Base-by-base conservation (phyloP, 2,888 invertebrate species). In the Zygogramma bicolorata region DNA sequence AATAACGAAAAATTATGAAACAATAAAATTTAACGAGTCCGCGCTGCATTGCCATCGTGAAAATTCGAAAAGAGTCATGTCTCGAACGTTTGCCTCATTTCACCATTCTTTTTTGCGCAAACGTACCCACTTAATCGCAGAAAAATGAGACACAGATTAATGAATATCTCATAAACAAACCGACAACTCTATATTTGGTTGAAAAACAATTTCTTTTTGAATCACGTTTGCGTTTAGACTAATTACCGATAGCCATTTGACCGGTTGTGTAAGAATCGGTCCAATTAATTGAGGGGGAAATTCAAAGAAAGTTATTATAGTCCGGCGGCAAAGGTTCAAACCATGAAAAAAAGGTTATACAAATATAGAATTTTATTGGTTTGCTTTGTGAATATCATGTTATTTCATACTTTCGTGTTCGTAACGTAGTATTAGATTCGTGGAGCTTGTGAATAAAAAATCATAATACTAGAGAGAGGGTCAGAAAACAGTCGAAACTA, bases 181-280 rank as follows among this genome's bases (percentile, higher is more conserved):
- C 72, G 68, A 67, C 74, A 71, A 63, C 59, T 53, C 80, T 78
- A 75, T 81, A 80, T 81, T 79, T 75, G 79, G 79, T 67, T 73
- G 77, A 80, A 77, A 82, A 77, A 80, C 81, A 80, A 82, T 82
- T 81, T 76, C 74, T 77, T 76, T 80, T 75, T 70, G 75, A 77
- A 77, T 79, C 81, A 81, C 82, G 81, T 82, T 81, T 80, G 80
- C 81, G 81, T 82, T 81, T 78, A 75, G 75, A 76, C 78, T 81
- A 81, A 81, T 81, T 80, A 78, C 76, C 74, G 59, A 49, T 68
- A 71, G 75, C 78, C 75, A 79, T 79, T 79, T 77, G 75, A 75
- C 76, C 67, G 59, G 78, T 81, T 81, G 80, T 73, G 81, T 75
- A 81, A 81, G 75, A 70, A 74, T 68, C 68, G 79, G 67, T 10